These are phyloP conservation scores for Drosophila anomalata DNA, from an alignment of 2,888 invertebrate genomes.

Conservation along the genomic window DNA sequence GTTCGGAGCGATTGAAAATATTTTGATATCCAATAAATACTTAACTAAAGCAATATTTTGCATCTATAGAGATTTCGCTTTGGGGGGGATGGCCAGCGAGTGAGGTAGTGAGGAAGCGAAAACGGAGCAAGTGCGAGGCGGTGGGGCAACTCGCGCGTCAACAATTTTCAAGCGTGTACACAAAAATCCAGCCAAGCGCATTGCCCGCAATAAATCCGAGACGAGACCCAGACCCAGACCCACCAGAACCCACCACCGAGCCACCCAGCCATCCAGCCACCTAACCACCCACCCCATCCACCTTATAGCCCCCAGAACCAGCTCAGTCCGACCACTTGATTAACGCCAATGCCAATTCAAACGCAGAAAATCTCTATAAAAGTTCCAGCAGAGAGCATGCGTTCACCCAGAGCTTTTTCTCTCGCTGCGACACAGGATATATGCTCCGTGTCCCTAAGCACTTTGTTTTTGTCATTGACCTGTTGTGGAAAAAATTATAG, in stretches of 20 bases:
- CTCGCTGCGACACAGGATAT: conserved; percentile 47
- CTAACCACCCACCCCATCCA: conserved; percentile 30
- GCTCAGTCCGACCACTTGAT: conserved; percentile 67
- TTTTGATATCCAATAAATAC: conserved; percentile 74
- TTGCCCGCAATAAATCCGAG: conserved; percentile 55
- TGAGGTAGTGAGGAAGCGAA: neutral
- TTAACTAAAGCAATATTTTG: conserved; percentile 41
- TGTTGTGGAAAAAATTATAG: conserved; percentile 61
- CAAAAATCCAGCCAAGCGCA: conserved; percentile 69
- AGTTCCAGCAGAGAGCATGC: conserved; percentile 69
- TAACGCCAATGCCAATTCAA: conserved; percentile 76
- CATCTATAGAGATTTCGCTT: conserved; percentile 33
- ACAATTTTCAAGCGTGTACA: conserved; percentile 79
- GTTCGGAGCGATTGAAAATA: conserved; percentile 61
- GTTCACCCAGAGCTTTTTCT: conserved; percentile 62
- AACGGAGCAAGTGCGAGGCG: neutral
- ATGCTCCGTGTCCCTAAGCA: conserved; percentile 11
- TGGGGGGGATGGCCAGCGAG: conserved; percentile 2
- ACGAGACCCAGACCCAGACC: conserved; percentile 57
- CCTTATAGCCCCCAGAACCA: conserved; percentile 19
- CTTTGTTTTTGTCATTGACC: conserved; percentile 78
- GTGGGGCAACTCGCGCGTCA: conserved; percentile 60
- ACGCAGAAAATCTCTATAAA: conserved; percentile 77
- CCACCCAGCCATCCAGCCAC: conserved; percentile 30
- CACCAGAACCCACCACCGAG: conserved; percentile 34